These are phyloP conservation scores for Brachypteracias leptosomus DNA, from an alignment of 2,113 vertebrate species.

Conservation along the genomic window DNA sequence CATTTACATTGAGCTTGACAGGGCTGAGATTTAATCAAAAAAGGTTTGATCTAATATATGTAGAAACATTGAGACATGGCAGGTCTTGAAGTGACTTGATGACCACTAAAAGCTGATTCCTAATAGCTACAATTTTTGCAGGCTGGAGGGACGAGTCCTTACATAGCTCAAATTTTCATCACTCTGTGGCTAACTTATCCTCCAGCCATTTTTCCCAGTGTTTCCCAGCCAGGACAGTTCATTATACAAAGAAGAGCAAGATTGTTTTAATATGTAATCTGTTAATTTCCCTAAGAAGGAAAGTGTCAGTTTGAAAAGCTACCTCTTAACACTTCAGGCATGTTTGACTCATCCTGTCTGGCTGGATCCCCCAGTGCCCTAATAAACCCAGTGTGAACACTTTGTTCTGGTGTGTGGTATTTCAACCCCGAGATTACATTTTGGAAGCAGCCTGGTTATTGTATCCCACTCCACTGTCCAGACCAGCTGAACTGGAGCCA, in stretches of 20 bases:
- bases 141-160: not conserved
- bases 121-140: not conserved
- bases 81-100: not conserved
- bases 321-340: not conserved
- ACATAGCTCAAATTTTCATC: not conserved
- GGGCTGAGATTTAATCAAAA: not conserved
- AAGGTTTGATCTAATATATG: not conserved
- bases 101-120: not conserved
- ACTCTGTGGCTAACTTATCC: not conserved
- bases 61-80: not conserved
- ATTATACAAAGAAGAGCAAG: not conserved
- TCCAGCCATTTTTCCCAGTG: not conserved
- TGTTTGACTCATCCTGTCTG: not conserved
- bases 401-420: conserved; percentile 16
- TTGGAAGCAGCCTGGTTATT: conserved; percentile 11
- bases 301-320: not conserved
- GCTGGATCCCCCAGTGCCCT: not conserved
- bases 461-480: not conserved
- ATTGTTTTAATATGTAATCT: not conserved
- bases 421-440: not conserved
- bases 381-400: not conserved
- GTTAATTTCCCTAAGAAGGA: not conserved
- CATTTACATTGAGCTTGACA: not conserved
- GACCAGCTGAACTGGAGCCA: not conserved
- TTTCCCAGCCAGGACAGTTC: not conserved